Conservation (phyloP, 2,888 invertebrate species). For the Helobdella robusta region DNA sequence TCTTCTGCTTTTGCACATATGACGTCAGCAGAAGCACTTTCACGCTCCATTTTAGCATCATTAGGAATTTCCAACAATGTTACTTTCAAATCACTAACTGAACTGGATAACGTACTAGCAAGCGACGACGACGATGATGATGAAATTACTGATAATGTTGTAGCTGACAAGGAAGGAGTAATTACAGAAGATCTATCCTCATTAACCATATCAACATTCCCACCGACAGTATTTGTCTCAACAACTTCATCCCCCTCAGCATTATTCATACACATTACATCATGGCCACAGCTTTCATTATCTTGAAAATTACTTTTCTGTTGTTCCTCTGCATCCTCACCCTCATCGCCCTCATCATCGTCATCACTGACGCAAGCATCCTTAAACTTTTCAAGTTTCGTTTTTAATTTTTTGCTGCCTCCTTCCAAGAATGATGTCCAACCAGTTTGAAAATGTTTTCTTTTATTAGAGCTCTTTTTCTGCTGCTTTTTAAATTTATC, state of each 20-base stretch:
- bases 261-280: no score
- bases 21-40: background rate
- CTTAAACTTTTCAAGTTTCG: constrained; percentile 5
- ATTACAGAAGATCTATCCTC: background rate
- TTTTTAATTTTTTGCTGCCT: background rate
- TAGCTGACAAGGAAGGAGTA: no score
- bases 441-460: background rate
- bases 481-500: constrained; percentile 5
- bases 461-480: constrained; percentile 5
- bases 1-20: background rate
- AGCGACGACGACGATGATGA: background rate
- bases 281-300: no score
- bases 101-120: background rate
- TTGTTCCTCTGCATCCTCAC: background rate
- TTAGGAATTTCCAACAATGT: no score
- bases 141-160: no score
- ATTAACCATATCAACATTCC: background rate
- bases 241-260: background rate
- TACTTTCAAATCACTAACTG: background rate
- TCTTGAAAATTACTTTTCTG: no score
- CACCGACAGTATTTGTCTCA: background rate
- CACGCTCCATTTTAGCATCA: background rate
- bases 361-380: constrained; percentile 15
- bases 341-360: background rate
- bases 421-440: constrained; percentile 11